A percentile compares a stretch with the other conserved stretches of the same genome.
Evolutionary conservation across 2,797 vertebrate genomes (phyloP).

Genomic region (Tragopan temminckii): DNA sequence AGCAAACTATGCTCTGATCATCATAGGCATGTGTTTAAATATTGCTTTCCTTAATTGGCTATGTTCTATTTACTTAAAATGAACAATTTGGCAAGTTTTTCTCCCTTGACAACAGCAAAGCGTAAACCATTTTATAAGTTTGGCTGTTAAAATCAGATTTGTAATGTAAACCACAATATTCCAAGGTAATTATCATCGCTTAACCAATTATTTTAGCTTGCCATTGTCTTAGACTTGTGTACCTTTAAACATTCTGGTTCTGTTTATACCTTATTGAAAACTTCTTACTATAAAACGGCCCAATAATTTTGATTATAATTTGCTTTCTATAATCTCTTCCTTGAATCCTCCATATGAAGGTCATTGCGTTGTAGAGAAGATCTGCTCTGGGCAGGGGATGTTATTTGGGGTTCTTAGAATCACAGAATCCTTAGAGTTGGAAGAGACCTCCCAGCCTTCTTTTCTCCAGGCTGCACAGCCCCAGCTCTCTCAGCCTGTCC

Average conservation of each 20-base stretch:
- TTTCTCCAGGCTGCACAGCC: too few relatives aligned
- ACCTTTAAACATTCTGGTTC: slow-evolving; percentile 63
- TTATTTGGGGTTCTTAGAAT: too few relatives aligned
- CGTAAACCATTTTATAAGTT: slow-evolving; percentile 85
- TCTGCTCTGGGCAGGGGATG: not conserved
- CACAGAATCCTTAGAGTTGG: too few relatives aligned
- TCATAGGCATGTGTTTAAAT: slow-evolving; percentile 86
- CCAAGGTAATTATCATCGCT: slow-evolving; percentile 69
- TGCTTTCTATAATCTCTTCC: not conserved
- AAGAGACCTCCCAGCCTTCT: too few relatives aligned
- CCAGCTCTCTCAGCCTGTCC: too few relatives aligned
- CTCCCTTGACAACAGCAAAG: slow-evolving; percentile 86
- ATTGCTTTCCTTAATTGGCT: slow-evolving; percentile 87
- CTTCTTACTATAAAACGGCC: not conserved
- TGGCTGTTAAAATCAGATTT: slow-evolving; percentile 85
- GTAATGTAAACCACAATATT: slow-evolving; percentile 83
- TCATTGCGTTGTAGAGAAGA: not conserved
- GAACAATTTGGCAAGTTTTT: slow-evolving; percentile 87
- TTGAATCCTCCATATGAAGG: not conserved
- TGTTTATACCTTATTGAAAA: slow-evolving; percentile 41
- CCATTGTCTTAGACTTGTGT: slow-evolving; percentile 50
- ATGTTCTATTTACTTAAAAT: slow-evolving; percentile 88
- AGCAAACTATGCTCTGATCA: slow-evolving; percentile 86
- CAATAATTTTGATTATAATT: not conserved
- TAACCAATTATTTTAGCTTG: slow-evolving; percentile 57